These are phyloP conservation scores for Euura saliciscinereae DNA, from an alignment of 1,140 invertebrate species.

Conservation along the genomic window DNA sequence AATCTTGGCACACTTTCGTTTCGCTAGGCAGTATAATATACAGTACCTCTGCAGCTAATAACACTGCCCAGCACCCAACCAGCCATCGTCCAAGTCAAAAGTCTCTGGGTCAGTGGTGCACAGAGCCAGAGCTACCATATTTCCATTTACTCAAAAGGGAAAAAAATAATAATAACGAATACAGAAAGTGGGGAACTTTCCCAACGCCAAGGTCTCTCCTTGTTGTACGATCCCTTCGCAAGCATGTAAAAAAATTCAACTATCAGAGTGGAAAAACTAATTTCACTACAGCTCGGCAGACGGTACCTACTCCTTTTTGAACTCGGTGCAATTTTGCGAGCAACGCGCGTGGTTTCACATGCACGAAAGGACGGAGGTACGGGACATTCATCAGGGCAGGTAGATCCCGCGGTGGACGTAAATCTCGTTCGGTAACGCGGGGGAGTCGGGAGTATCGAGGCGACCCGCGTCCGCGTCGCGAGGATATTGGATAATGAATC, in stretches of 20 bases:
- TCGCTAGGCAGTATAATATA: conserved; percentile 4
- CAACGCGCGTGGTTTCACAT: neutral
- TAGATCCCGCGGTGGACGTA: neutral
- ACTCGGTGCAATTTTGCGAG: too few species aligned
- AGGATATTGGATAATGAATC: conserved; percentile 62
- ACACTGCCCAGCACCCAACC: neutral
- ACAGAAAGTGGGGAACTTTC: too few species aligned
- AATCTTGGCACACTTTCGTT: conserved; percentile 7
- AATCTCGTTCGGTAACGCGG: conserved; percentile 5
- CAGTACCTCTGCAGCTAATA: neutral
- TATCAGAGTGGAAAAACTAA: too few species aligned
- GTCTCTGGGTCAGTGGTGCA: conserved; percentile 3
- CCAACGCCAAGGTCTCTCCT: too few species aligned
- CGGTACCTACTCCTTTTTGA: too few species aligned
- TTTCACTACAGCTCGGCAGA: too few species aligned
- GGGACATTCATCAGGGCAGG: neutral
- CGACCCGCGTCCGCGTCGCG: neutral
- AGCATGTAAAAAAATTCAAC: too few species aligned
- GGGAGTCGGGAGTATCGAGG: conserved; percentile 6
- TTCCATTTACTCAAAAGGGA: neutral
- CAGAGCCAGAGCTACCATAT: neutral
- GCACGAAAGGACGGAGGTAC: neutral
- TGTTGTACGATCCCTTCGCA: too few species aligned
- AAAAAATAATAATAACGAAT: too few species aligned
- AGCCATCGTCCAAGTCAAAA: neutral